Evolutionary conservation across 2,888 invertebrate genomes (phyloP), one percentile per base, ranked within the genome.

Genomic region (Selenia dentaria): DNA sequence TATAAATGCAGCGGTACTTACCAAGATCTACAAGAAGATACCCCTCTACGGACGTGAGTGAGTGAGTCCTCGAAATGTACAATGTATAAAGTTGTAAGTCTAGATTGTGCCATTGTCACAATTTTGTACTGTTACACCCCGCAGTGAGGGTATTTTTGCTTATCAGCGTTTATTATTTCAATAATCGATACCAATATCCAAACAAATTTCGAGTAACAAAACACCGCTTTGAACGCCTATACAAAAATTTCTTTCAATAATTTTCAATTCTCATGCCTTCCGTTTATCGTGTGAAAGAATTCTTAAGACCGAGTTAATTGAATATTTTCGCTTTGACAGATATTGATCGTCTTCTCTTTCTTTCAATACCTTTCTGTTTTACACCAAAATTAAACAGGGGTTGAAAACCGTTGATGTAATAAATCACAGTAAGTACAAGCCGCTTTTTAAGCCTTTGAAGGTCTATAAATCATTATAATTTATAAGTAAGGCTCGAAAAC

Each of bases 311-410:
- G 77, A 81, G 56, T 84, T 84, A 85, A 86, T 85, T 86, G 83
- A 82, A 66, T 79, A 82, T 84, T 76, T 75, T 83, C 68, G 59
- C 77, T 78, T 80, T 80, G 83, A 81, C 82, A 79, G 83, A 76
- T 84, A 87, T 86, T 85, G 85, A 86, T 86, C 77, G 79, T 67
- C 62, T 62, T 67, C 70, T 68, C 64, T 73, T 81, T 80, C 77
- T 74, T 81, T 80, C 77, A 81, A 83, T 80, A 77, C 75, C 74
- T 78, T 73, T 74, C 75, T 82, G 81, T 85, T 83, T 82, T 72
- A 79, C 78, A 79, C 73, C 60, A 70, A 74, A 79, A 81, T 81
- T 79, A 84, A 79, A 80, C n/a, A n/a, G n/a, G n/a, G n/a, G n/a
- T n/a, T 78, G 70, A 53, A 64, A 63, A 59, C 65, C 57, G 53